A percentile compares a stretch with the other conserved stretches of the same genome.
These are phyloP conservation scores for Pipistrellus nathusii DNA, from an alignment of 2,797 vertebrate species.

Conservation along the genomic window DNA sequence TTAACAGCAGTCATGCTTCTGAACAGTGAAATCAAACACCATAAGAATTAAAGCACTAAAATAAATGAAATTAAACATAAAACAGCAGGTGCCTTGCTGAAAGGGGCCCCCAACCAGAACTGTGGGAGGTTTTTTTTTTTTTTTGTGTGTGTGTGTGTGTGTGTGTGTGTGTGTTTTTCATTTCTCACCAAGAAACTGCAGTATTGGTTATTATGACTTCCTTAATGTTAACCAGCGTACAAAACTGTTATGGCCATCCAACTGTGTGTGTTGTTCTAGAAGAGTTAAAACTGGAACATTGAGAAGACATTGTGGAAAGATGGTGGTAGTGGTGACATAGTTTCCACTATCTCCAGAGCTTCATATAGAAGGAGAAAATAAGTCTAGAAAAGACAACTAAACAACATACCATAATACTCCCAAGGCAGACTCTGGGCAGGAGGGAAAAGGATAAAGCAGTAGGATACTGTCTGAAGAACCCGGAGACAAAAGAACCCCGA, in stretches of 20 bases:
- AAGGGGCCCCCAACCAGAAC: background rate
- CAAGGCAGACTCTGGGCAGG: background rate
- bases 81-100: background rate
- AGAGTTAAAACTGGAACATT: background rate
- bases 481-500: background rate
- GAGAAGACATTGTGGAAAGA: background rate
- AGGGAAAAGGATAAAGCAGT: background rate
- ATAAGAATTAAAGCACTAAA: background rate
- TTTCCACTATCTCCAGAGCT: background rate
- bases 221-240: background rate
- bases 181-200: background rate
- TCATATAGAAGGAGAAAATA: conserved; percentile 1
- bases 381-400: background rate
- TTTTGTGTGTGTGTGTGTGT: too few species aligned
- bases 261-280: background rate
- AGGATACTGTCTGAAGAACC: background rate
- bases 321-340: accelerated
- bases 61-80: conserved; percentile 42
- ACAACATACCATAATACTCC: background rate
- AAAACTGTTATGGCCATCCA: background rate
- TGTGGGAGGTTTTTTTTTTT: background rate
- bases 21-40: background rate
- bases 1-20: background rate
- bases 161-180: background rate
- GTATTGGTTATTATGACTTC: background rate